Evolutionary conservation across 2,888 invertebrate species (phyloP).

Genomic region (Limnephilus marmoratus): DNA sequence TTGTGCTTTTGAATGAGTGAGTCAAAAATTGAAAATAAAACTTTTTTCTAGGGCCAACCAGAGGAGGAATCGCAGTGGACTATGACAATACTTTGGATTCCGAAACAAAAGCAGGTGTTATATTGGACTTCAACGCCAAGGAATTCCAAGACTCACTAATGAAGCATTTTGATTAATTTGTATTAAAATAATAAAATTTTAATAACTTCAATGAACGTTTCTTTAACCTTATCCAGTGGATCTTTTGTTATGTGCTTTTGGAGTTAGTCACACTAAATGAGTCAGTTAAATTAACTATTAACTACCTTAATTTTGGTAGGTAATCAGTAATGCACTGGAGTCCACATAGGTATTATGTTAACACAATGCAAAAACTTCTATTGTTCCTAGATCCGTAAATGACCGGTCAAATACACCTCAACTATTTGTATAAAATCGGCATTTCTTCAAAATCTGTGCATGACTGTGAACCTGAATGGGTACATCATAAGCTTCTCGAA

Average conservation of each 20-base stretch:
- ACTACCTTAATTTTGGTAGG: not conserved
- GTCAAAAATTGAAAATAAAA: not conserved
- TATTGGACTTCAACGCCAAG: slow-evolving; percentile 52
- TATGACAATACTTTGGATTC: slow-evolving; percentile 45
- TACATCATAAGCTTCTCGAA: not conserved
- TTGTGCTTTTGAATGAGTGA: not conserved
- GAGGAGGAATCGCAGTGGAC: slow-evolving; percentile 58
- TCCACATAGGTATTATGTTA: not conserved
- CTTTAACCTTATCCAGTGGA: not conserved
- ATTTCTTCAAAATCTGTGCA: not conserved
- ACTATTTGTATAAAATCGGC: not conserved
- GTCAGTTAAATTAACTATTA: not conserved
- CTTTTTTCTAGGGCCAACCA: slow-evolving; percentile 55
- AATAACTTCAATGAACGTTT: not conserved
- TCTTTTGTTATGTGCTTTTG: not conserved
- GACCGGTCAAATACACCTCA: not conserved
- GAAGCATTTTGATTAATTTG: slow-evolving; percentile 46
- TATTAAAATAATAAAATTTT: not conserved
- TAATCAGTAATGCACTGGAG: not conserved
- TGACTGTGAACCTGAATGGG: not conserved
- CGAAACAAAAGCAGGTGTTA: slow-evolving; percentile 47
- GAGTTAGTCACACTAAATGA: not conserved
- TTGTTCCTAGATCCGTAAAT: not conserved
- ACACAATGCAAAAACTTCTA: not conserved
- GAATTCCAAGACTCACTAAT: slow-evolving; percentile 56